Percentiles rank a stretch among this genome's conserved stretches.
Conservation (phyloP, 1,140 invertebrate genomes). For the Drosophila repletoides region DNA sequence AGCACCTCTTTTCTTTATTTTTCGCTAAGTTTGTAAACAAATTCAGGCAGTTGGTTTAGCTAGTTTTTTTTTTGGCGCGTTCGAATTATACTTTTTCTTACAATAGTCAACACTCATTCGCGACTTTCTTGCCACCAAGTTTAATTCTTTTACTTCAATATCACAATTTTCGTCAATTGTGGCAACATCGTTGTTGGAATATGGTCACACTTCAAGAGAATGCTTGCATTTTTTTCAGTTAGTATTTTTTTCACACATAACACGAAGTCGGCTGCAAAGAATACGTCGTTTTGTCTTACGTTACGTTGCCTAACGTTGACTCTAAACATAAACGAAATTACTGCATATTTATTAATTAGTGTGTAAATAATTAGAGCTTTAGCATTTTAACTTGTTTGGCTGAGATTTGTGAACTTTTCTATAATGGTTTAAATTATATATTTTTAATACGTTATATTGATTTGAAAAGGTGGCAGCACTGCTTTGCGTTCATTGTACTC, state of each 20-base stretch:
- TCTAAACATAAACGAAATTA: too few relatives aligned
- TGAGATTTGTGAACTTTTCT: too few relatives aligned
- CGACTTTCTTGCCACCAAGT: constrained; percentile 57
- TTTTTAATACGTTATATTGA: neutral
- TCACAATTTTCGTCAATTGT: constrained; percentile 57
- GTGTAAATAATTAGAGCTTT: too few relatives aligned
- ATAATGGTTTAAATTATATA: too few relatives aligned
- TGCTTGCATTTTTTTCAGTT: constrained; percentile 13
- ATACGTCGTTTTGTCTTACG: neutral
- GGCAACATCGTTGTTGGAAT: constrained; percentile 57
- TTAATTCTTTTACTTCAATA: constrained; percentile 50
- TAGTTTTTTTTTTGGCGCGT: constrained; percentile 45
- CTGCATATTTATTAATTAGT: too few relatives aligned
- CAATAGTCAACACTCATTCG: constrained; percentile 51
- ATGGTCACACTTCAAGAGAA: constrained; percentile 52
- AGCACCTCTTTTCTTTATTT: constrained; percentile 11
- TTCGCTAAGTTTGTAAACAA: constrained; percentile 26
- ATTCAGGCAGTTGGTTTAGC: constrained; percentile 13
- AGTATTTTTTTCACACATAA: constrained; percentile 11
- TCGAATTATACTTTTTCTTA: constrained; percentile 44
- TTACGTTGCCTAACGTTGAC: too few relatives aligned
- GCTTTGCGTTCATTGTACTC: neutral
- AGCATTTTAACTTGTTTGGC: too few relatives aligned
- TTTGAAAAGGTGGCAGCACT: constrained; percentile 26
- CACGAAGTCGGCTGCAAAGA: constrained; percentile 30